phyloP scores from a whole-genome alignment of 2,797 vertebrate genomes.

The Sebastes hopkinsi region DNA sequence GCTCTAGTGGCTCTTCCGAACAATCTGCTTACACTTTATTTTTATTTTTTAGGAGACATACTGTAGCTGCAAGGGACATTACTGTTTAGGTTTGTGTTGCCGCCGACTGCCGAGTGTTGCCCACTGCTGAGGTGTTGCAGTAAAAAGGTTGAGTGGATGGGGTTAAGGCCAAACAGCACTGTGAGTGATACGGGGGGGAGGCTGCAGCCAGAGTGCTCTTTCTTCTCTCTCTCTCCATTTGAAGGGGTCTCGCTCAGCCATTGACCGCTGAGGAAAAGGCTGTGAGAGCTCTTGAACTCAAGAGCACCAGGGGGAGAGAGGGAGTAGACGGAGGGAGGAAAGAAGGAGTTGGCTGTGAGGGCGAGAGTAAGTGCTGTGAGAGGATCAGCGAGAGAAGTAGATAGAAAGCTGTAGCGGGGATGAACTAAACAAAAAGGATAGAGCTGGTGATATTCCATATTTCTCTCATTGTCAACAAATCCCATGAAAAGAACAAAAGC shows the following conservation, averaged over 20 bases:
- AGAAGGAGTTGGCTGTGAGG: conserved; percentile 7
- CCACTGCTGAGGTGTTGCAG: conserved; percentile 13
- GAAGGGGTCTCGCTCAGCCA: conserved; percentile 53
- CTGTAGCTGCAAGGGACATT: neutral
- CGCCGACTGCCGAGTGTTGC: neutral
- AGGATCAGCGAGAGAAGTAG: neutral
- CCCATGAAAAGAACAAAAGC: neutral
- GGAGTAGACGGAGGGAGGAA: conserved; percentile 7
- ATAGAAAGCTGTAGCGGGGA: neutral
- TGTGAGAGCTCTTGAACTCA: conserved; percentile 64
- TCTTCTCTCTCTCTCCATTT: conserved; percentile 27
- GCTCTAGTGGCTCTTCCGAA: neutral
- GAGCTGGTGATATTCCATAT: neutral
- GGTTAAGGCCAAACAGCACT: conserved; percentile 34
- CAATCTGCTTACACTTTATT: neutral
- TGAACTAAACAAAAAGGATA: neutral
- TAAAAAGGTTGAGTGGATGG: conserved; percentile 48
- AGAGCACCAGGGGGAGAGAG: conserved; percentile 50
- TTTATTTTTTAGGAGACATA: neutral
- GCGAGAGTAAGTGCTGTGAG: neutral
- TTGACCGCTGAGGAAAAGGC: conserved; percentile 56
- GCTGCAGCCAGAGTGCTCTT: conserved; percentile 15
- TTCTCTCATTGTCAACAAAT: neutral
- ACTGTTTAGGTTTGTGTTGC: neutral
- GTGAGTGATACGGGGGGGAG: conserved; percentile 38